Percentiles rank a stretch among this genome's conserved stretches.
phyloP scores from a whole-genome alignment of 2,888 invertebrate genomes.

The Eupeodes luniger region DNA sequence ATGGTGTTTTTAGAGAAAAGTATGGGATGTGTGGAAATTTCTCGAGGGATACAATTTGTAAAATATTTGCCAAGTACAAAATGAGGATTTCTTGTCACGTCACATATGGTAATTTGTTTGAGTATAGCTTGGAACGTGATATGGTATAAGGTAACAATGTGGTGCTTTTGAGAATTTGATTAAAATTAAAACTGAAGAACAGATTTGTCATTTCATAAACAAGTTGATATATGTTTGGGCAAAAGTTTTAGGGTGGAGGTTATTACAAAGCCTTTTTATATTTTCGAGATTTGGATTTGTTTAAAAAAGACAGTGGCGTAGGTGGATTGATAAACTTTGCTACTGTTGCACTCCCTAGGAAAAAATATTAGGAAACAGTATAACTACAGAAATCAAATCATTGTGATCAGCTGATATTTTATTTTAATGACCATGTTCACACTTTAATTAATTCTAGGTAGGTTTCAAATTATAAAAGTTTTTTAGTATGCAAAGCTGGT shows the following conservation, averaged over 20 bases:
- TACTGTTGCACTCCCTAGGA: too few relatives aligned
- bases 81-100: conserved; percentile 79
- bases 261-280: neutral
- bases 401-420: too few relatives aligned
- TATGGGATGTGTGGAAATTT: conserved; percentile 42
- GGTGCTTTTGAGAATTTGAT: conserved; percentile 24
- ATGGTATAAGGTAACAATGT: conserved; percentile 19
- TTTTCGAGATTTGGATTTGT: neutral
- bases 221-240: neutral
- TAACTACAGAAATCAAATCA: too few relatives aligned
- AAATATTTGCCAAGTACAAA: conserved; percentile 73
- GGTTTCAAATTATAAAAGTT: too few relatives aligned
- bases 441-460: too few relatives aligned
- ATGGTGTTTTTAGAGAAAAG: neutral
- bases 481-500: too few relatives aligned
- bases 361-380: too few relatives aligned
- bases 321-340: too few relatives aligned
- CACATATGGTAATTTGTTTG: conserved; percentile 78
- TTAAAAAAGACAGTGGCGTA: conserved; percentile 3
- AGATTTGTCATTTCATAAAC: conserved; percentile 19
- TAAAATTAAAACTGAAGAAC: conserved; percentile 26
- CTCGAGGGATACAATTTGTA: conserved; percentile 72
- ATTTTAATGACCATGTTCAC: too few relatives aligned
- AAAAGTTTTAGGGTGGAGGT: neutral
- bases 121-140: conserved; percentile 30